Evolutionary conservation across 2,113 vertebrate species (phyloP).

Genomic region (Nothocercus nigrocapillus): DNA sequence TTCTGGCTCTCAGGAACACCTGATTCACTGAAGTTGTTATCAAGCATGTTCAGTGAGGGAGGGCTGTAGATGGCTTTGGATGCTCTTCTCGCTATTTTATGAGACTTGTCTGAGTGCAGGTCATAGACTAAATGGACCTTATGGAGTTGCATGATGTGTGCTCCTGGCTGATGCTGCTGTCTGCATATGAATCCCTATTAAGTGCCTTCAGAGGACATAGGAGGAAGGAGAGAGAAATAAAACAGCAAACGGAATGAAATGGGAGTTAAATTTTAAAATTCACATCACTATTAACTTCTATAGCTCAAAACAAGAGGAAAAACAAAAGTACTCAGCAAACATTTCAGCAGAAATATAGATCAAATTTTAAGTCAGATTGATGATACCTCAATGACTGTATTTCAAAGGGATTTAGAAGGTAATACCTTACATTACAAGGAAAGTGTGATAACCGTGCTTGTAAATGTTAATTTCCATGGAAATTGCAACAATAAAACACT

Average conservation of each 20-base stretch:
- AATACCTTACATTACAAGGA: not conserved
- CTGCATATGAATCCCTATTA: not conserved
- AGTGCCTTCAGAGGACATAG: not conserved
- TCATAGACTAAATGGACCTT: not conserved
- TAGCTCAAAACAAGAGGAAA: not conserved
- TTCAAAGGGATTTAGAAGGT: slow-evolving; percentile 29
- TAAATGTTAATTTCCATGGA: slow-evolving; percentile 67
- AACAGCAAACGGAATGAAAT: not conserved
- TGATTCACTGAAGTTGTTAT: not conserved
- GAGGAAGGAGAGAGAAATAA: not conserved
- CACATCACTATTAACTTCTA: not conserved
- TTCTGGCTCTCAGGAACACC: not conserved
- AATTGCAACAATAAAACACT: slow-evolving; percentile 67
- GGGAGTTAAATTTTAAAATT: not conserved
- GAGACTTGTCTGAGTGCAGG: not conserved
- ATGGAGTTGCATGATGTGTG: not conserved
- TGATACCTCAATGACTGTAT: slow-evolving; percentile 15
- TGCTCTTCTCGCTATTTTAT: not conserved
- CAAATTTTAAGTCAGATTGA: slow-evolving; percentile 11
- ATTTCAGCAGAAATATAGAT: slow-evolving; percentile 3
- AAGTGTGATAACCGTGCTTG: slow-evolving; percentile 39
- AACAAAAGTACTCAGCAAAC: not conserved
- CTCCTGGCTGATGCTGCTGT: not conserved
- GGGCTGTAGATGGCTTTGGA: not conserved
- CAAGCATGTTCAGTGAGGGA: accelerated